These are phyloP conservation scores for Zosterops borbonicus DNA, from an alignment of 2,113 vertebrate species.

Conservation along the genomic window DNA sequence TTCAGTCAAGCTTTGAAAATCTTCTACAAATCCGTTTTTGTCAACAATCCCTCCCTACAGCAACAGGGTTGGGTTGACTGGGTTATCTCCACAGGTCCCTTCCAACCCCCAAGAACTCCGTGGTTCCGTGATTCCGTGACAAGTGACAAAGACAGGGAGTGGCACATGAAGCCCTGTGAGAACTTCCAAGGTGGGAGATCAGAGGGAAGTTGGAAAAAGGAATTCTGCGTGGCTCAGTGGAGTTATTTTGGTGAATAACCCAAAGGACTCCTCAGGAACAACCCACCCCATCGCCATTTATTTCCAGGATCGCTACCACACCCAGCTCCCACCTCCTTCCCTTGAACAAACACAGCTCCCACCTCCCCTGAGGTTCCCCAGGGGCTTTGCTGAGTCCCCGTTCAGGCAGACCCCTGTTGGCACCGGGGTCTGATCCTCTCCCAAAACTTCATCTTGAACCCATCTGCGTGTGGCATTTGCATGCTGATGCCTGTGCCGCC, in stretches of 20 bases:
- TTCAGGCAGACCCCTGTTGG: conserved; percentile 20
- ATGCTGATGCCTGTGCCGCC: conserved; percentile 70
- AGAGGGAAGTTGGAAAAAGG: neutral
- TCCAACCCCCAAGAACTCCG: accelerated
- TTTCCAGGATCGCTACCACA: neutral
- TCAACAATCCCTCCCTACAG: no score
- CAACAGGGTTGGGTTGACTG: neutral
- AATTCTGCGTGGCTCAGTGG: neutral
- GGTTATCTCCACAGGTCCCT: neutral
- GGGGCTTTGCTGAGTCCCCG: neutral
- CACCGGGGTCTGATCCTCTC: neutral
- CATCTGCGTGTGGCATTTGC: conserved; percentile 73
- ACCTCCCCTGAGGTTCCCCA: neutral
- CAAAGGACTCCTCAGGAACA: neutral
- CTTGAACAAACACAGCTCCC: neutral
- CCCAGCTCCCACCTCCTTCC: neutral
- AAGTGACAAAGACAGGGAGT: neutral
- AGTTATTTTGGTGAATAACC: neutral
- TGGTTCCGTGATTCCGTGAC: accelerated
- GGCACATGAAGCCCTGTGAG: neutral
- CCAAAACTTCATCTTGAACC: conserved; percentile 57
- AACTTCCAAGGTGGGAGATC: neutral
- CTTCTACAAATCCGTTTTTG: neutral
- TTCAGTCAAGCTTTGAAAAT: neutral
- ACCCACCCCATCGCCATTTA: neutral